These are phyloP conservation scores for Diabrotica virgifera DNA, from an alignment of 1,140 invertebrate genomes.

Conservation along the genomic window DNA sequence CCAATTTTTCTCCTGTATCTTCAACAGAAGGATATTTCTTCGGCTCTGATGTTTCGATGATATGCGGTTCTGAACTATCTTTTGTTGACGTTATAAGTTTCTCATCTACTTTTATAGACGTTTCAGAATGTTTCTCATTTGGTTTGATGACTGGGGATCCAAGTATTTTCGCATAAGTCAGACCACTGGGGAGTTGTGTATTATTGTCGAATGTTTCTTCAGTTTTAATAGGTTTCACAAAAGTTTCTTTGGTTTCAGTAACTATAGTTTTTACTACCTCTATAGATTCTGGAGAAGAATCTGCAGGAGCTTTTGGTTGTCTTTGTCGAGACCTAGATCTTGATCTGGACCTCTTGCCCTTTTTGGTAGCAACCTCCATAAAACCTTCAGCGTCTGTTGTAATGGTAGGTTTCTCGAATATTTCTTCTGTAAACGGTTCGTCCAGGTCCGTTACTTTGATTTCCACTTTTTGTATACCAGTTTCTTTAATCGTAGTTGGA, in stretches of 20 bases:
- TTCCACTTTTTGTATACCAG: constrained; percentile 12
- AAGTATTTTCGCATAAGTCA: too few relatives aligned
- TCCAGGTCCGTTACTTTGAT: constrained; percentile 18
- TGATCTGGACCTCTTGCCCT: constrained; percentile 48
- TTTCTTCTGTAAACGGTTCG: too few relatives aligned
- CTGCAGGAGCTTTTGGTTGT: constrained; percentile 6
- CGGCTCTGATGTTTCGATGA: neutral
- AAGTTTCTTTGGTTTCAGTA: too few relatives aligned
- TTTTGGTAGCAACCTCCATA: constrained; percentile 30
- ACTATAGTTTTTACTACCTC: too few relatives aligned
- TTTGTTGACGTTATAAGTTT: too few relatives aligned
- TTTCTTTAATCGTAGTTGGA: neutral
- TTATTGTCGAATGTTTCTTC: too few relatives aligned
- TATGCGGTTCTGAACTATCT: too few relatives aligned
- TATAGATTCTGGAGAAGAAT: neutral
- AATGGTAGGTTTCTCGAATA: neutral
- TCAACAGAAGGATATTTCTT: neutral
- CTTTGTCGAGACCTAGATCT: constrained; percentile 32
- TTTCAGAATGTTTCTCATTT: too few relatives aligned
- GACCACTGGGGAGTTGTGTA: too few relatives aligned
- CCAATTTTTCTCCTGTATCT: neutral
- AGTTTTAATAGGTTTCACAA: too few relatives aligned
- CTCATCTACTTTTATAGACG: too few relatives aligned
- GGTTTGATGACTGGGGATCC: too few relatives aligned
- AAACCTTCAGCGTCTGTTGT: constrained; percentile 51